Evolutionary conservation across 2,113 vertebrate species (phyloP), one percentile per base, ranked within the genome.

Genomic region (Illadopsis cleaveri): DNA sequence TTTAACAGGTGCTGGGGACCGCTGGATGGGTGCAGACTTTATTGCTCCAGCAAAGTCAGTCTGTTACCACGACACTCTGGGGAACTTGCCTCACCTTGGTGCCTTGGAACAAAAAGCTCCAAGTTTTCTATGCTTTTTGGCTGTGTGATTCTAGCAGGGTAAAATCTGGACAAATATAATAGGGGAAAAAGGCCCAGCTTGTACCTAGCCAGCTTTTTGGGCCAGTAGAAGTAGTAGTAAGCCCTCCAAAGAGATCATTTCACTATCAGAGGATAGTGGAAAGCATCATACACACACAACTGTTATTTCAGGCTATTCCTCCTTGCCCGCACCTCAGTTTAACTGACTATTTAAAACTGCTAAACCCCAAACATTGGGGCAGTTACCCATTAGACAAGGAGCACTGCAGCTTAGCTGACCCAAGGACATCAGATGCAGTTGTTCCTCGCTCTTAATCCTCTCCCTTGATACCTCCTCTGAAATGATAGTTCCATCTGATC

Each of bases 11-110:
- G 19, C 57, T 66, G 66, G 30, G 12, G 30, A 15, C 42, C 68
- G 35, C 42, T 5, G 5, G 53, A 40, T 21, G 30, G 31, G 28
- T 11, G 35, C 28, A 45, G 50, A 27, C 12, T 16, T 21, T 31
- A 28, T 48, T n/a, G 65, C 51, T 68, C 22, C 51, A 23, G 37
- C 20, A 45, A 65, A 70, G 25, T 61, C 19, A 22, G 19, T 23
- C 61, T 61, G 23, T 57, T 66, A 51, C 54, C 16, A 16, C 0
- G 0, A 7, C 0, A 1, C 37, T 44, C 24, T 19, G 30, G 33
- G 44, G 66, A 76, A 50, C 28, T 22, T 19, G 8, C 12, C 5
- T 54, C 15, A 19, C 1, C 7, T 53, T 51, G 38, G 15, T 24
- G 33, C 28, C 47, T 75, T 50, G 51, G 18, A 82, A 62, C 5